Base-by-base conservation (phyloP, 1,140 invertebrate genomes). In the Spodoptera frugiperda region DNA sequence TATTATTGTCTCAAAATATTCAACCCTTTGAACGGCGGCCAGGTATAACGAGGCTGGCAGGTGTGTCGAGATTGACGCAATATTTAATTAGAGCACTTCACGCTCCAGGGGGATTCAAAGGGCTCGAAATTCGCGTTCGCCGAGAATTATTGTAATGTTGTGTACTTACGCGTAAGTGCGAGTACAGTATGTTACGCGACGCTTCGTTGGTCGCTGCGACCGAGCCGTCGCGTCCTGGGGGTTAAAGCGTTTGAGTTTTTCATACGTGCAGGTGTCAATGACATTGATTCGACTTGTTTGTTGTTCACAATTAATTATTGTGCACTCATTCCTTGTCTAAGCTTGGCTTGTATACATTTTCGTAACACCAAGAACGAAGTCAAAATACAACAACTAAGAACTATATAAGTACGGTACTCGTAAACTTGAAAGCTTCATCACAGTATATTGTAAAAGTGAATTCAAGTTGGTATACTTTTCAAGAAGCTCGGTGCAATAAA, bases 21-120 rank as follows among this genome's bases (percentile, higher is more conserved):
- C 15, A 72, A 48, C 54, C 54, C 54, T 73, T 33, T 49, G 44
- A 57, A 72, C n/a, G 19, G 33, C 21, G 70, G 30, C n/a, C 33
- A 14, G 19, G 67, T 55, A 55, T 30, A 68, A 54, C 33, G 39
- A 55, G 55, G 19, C 55, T 57, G 57, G 8, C 57, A 74, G 72
- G 72, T 74, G 72, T 14, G 72, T 48, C 21, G 19, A 63, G 25
- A 73, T 73, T 73, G 71, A 63, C 55, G 72, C 72, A 39, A 63
- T 74, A 74, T 74, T 74, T 74, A 74, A 74, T 74, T 74, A 74
- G 57, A 74, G 72, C 46, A 74, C 72, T 74, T 74, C 46, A 63
- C 72, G 72, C 72, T 74, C 44, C 39, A 51, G 44, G 17, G 17
- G 72, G 65, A 68, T 33, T 74, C 57, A 74, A 74, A 74, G 72